Evolutionary conservation across 2,113 vertebrate species (phyloP).

Genomic region (Amia ocellicauda): DNA sequence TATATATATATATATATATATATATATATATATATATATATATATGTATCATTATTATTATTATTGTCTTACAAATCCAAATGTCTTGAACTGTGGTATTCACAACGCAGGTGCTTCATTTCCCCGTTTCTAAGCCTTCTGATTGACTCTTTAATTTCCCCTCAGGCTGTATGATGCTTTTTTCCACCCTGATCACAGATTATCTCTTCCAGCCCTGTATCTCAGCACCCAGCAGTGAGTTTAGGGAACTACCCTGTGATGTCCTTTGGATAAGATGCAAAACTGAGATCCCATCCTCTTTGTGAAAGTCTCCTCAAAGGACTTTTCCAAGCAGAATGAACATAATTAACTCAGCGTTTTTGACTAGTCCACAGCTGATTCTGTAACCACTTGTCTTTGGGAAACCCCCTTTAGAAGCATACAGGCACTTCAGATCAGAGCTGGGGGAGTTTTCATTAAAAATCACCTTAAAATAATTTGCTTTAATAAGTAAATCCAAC

Average conservation of each 20-base stretch:
- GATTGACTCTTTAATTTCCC: constrained; percentile 2
- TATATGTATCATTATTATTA: neutral
- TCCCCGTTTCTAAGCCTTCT: neutral
- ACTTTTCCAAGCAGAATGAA: neutral
- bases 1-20: neutral
- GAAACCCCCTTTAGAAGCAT: neutral
- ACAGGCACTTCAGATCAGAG: neutral
- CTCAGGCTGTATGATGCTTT: neutral
- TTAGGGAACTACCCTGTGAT: neutral
- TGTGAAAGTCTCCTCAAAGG: neutral
- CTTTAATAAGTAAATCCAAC: neutral
- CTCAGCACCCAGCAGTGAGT: neutral
- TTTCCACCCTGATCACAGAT: neutral
- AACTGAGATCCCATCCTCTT: neutral
- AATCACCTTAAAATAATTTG: no score
- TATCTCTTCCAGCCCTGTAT: neutral
- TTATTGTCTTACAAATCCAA: neutral
- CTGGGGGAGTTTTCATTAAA: no score
- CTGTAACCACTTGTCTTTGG: neutral
- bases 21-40: neutral
- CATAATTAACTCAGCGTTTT: neutral
- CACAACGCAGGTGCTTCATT: neutral
- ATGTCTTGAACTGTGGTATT: constrained; percentile 1
- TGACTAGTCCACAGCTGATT: neutral
- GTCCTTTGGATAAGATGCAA: constrained; percentile 5